Conservation (phyloP, 1,140 invertebrate genomes). For the Carposina sasakii region DNA sequence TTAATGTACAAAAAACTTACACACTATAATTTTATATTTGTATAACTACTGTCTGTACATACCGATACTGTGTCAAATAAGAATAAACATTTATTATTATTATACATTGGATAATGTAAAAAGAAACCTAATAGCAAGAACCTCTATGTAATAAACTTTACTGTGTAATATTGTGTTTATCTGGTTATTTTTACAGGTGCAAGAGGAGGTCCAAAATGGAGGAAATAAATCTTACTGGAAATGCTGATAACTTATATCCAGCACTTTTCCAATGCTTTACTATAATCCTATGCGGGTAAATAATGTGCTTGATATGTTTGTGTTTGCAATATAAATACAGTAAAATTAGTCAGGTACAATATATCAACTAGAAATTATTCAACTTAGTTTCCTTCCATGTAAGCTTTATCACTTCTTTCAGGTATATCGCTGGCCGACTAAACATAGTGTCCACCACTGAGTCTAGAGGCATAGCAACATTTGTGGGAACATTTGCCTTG, state of each 20-base stretch:
- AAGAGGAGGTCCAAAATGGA: slow-evolving; percentile 12
- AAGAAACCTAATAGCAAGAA: too few relatives aligned
- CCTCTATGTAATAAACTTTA: too few relatives aligned
- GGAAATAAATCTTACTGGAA: slow-evolving; percentile 12
- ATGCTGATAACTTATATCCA: slow-evolving; percentile 86
- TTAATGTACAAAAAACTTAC: too few relatives aligned
- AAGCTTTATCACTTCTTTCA: slow-evolving; percentile 59
- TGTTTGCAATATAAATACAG: slow-evolving; percentile 9
- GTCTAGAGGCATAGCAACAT: slow-evolving; percentile 92
- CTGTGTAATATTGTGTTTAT: slow-evolving; percentile 19
- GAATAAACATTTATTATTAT: too few relatives aligned
- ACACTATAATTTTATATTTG: too few relatives aligned
- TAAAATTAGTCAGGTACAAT: too few relatives aligned
- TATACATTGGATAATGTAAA: too few relatives aligned
- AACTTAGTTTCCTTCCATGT: neutral
- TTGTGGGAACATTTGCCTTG: slow-evolving; percentile 94
- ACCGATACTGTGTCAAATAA: too few relatives aligned
- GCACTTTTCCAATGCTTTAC: slow-evolving; percentile 93
- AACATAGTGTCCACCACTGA: slow-evolving; percentile 89
- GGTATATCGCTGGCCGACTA: slow-evolving; percentile 90
- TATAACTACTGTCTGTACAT: too few relatives aligned
- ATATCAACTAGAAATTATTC: too few relatives aligned
- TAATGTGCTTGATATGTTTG: slow-evolving; percentile 14
- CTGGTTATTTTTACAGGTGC: neutral
- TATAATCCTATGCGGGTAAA: slow-evolving; percentile 91